A percentile compares a stretch with the other conserved stretches of the same genome.
Conservation (phyloP, 1,140 invertebrate genomes). For the Helicorthomorpha holstii region DNA sequence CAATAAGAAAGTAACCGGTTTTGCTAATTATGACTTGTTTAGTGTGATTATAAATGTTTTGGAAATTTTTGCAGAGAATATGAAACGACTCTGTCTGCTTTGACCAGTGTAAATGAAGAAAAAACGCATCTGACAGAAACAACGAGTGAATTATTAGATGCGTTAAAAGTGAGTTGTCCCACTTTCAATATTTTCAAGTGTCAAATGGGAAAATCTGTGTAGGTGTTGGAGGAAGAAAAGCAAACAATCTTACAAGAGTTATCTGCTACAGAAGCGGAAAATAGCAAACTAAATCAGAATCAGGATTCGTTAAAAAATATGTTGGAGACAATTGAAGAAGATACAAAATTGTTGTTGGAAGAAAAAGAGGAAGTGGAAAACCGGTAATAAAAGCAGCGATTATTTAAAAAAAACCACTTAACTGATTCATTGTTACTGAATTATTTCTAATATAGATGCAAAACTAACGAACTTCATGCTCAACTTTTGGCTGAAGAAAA, state of each 20-base stretch:
- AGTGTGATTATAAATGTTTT: neutral
- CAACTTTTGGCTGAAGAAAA: neutral
- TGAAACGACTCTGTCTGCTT: neutral
- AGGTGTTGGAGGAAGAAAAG: neutral
- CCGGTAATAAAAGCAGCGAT: neutral
- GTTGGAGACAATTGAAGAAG: constrained; percentile 2
- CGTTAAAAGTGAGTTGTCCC: neutral
- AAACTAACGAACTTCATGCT: neutral
- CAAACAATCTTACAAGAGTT: neutral
- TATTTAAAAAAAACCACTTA: no score
- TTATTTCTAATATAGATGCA: no score
- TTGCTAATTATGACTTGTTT: neutral
- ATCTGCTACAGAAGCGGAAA: neutral
- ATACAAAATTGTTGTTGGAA: constrained; percentile 1
- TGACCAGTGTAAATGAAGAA: neutral
- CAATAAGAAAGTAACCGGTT: neutral
- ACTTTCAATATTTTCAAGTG: neutral
- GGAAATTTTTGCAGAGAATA: neutral
- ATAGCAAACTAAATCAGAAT: neutral
- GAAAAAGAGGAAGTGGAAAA: constrained; percentile 4
- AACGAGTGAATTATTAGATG: neutral
- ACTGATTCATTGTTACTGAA: no score
- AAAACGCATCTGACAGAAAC: neutral
- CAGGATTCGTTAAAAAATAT: neutral
- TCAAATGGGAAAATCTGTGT: neutral